Base-by-base conservation (phyloP, 2,797 vertebrate genomes). In the Myripristis murdjan region DNA sequence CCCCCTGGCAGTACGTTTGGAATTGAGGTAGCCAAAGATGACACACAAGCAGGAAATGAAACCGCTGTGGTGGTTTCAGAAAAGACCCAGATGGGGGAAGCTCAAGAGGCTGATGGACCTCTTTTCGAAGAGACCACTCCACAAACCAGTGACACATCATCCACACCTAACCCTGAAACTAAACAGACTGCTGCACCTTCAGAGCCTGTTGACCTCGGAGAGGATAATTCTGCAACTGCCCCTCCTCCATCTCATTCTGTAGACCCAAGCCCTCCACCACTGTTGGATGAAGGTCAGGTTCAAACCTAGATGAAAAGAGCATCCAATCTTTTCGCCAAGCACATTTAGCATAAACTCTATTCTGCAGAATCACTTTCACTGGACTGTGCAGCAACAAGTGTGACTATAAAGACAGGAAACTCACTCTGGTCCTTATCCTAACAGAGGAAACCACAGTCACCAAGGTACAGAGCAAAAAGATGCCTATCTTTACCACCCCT, bases 1-100 rank as follows among this genome's bases (percentile, higher is more conserved):
- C 15, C 41, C 10, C 51, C 66, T 23, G 77, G 46, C 3, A 73
- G 37, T 37, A 75, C 76, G 3, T 85, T 82, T 67, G 79, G 74
- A 20, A 66, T 1, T 61, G 26, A 67, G 9, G 10, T 33, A 1
- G n/a, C 60, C 23, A 60, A 14, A 35, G 71, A 58, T 4, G 39
- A 75, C 24, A n/a, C 4, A 15, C 6, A 81, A 39, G 16, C 72
- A 51, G 39, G 51, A 8, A 86, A 79, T 9, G 79, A 44, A 18
- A 68, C 61, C 9, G 22, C 62, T 47, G 55, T 3, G n/a, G 43
- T 14, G 24, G 53, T 12, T 24, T 5, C 43, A 24, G 57, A 75
- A 14, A 22, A 26, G 0, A 73, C n/a, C 37, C 41, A 58, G 64
- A 26, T 1, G n/a, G 43, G n/a, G 28, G 53, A 70, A 2, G 18